phyloP scores from a whole-genome alignment of 2,888 invertebrate species.

The Caenorhabditis afra region DNA sequence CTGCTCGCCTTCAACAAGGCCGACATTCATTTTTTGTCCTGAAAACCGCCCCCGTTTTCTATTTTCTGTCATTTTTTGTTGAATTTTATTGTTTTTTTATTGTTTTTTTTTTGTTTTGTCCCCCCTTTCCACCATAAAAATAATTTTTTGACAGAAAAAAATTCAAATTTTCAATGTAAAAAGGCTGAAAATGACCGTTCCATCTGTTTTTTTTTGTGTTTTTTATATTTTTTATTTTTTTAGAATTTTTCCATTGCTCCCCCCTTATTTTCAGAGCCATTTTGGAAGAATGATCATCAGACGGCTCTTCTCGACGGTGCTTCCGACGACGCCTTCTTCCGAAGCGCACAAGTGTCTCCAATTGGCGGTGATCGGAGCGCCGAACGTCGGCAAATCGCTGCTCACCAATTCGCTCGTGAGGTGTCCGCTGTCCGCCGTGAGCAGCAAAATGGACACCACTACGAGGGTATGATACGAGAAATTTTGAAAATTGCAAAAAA shows the following conservation, averaged over 20 bases:
- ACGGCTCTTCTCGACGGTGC: constrained; percentile 34
- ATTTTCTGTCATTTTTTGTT: not conserved
- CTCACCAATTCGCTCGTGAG: constrained; percentile 90
- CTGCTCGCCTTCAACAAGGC: constrained; percentile 91
- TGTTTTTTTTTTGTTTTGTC: too few species aligned
- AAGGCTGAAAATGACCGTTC: too few species aligned
- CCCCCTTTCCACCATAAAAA: too few species aligned
- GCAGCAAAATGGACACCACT: constrained; percentile 88
- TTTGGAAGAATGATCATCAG: constrained; percentile 25
- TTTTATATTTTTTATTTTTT: not conserved
- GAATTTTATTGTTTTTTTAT: constrained; percentile 3
- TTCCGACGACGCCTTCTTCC: constrained; percentile 18
- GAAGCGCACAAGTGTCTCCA: constrained; percentile 47
- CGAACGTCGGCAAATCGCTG: constrained; percentile 97
- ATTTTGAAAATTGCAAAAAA: not conserved
- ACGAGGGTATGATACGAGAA: constrained; percentile 70
- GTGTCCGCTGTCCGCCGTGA: constrained; percentile 90
- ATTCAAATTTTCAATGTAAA: too few species aligned
- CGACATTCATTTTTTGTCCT: constrained; percentile 89
- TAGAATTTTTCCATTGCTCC: not conserved
- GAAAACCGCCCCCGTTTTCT: constrained; percentile 14
- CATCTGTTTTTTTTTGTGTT: too few species aligned
- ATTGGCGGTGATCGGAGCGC: constrained; percentile 91
- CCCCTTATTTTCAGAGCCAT: constrained; percentile 1
- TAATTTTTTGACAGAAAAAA: too few species aligned